Conservation (phyloP, 1,140 invertebrate genomes). For the Drosophila mojavensis region DNA sequence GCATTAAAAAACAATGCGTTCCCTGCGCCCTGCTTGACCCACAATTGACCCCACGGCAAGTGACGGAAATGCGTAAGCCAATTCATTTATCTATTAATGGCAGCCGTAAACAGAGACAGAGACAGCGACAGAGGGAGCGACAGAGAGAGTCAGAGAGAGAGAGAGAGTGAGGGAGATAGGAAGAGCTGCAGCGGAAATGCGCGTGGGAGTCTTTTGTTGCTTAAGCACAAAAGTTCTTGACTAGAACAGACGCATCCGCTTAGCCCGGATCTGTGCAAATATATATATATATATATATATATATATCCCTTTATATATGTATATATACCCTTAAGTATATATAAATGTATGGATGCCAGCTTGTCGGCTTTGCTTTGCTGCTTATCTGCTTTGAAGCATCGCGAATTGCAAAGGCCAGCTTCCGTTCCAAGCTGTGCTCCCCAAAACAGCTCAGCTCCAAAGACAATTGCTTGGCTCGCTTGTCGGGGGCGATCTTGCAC, state of each 20-base stretch:
- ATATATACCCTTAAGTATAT: too few species aligned
- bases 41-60: conserved; percentile 9
- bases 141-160: neutral
- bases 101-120: neutral
- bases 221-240: conserved; percentile 27
- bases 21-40: neutral
- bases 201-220: conserved; percentile 58
- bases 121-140: neutral
- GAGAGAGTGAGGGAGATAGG: neutral
- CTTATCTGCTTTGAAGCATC: conserved; percentile 55
- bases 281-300: neutral
- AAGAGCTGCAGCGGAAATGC: conserved; percentile 50
- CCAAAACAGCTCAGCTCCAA: conserved; percentile 1
- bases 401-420: conserved; percentile 54
- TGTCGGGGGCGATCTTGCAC: conserved; percentile 1
- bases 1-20: conserved; percentile 35
- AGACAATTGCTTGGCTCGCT: conserved; percentile 11
- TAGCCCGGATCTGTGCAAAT: conserved; percentile 31
- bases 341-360: too few species aligned
- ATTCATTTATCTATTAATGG: conserved; percentile 73
- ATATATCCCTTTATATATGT: too few species aligned
- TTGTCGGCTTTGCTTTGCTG: conserved; percentile 11
- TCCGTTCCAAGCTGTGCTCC: conserved; percentile 54
- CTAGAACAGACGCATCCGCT: conserved; percentile 26
- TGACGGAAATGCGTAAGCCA: conserved; percentile 70